Conservation (phyloP, 2,113 vertebrate species). For the Brachypodius melanocephalos region DNA sequence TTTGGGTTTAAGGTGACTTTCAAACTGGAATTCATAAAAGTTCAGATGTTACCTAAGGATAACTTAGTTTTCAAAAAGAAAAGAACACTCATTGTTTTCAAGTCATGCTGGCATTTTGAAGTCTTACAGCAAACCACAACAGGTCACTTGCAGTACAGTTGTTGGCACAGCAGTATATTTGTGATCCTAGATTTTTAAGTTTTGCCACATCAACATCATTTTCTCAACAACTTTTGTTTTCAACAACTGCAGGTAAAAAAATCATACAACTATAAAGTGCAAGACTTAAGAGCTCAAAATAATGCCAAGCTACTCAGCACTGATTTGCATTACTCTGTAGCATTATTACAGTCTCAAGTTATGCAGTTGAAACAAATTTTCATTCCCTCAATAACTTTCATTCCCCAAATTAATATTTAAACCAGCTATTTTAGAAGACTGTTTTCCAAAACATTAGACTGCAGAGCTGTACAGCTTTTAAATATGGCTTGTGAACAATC, state of each 20-base stretch:
- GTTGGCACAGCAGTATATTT: background rate
- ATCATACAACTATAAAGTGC: background rate
- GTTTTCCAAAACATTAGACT: slow-evolving; percentile 1
- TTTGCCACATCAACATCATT: background rate
- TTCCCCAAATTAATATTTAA: background rate
- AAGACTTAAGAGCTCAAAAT: background rate
- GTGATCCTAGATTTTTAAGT: background rate
- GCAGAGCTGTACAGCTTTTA: background rate
- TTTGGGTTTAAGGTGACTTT: background rate
- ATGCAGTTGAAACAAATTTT: background rate
- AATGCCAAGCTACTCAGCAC: background rate
- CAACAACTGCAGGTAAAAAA: background rate
- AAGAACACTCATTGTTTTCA: background rate
- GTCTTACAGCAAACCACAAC: background rate
- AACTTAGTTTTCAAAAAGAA: background rate
- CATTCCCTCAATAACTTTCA: background rate
- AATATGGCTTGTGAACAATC: background rate
- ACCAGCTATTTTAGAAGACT: background rate
- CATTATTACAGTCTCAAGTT: background rate
- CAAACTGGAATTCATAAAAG: background rate
- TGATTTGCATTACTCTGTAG: background rate
- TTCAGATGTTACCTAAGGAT: background rate
- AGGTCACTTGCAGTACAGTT: background rate
- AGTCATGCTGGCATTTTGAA: background rate
- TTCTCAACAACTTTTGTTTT: background rate